Percentiles rank a stretch among this genome's conserved stretches.
Conservation (phyloP, 92 coral and sea anemone species). For the Diadumene lineata region DNA sequence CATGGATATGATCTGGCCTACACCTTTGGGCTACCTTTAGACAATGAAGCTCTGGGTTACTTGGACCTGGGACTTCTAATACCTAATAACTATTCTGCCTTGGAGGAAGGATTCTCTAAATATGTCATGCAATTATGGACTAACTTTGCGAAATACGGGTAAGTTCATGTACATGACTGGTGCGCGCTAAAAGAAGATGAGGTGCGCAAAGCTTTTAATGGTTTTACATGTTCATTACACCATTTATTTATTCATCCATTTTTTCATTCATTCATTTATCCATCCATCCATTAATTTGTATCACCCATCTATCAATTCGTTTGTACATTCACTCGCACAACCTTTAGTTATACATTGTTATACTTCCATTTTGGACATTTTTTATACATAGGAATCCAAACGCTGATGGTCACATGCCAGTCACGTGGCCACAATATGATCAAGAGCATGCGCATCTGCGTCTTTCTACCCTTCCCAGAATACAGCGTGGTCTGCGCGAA, state of each 20-base stretch:
- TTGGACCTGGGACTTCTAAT: background rate
- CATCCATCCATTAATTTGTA: no score
- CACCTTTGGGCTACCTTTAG: constrained; percentile 3
- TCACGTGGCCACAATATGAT: constrained; percentile 34
- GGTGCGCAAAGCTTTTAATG: no score
- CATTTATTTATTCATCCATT: no score
- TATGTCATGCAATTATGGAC: constrained; percentile 71
- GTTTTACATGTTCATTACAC: no score
- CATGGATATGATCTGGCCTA: constrained; percentile 10
- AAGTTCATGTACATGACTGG: constrained; percentile 10
- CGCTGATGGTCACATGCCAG: constrained; percentile 8
- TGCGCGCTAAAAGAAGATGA: no score
- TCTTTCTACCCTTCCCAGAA: constrained; percentile 10
- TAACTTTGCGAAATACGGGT: constrained; percentile 83
- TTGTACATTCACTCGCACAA: no score
- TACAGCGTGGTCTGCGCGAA: constrained; percentile 6
- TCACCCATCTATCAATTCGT: no score
- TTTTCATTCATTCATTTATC: no score
- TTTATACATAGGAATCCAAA: constrained; percentile 36
- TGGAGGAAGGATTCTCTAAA: constrained; percentile 41
- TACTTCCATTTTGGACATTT: no score
- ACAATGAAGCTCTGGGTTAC: background rate
- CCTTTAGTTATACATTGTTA: no score
- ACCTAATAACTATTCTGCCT: constrained; percentile 16
- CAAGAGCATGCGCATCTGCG: constrained; percentile 14